Evolutionary conservation across 2,888 invertebrate genomes (phyloP).

Genomic region (Clanis bilineata): DNA sequence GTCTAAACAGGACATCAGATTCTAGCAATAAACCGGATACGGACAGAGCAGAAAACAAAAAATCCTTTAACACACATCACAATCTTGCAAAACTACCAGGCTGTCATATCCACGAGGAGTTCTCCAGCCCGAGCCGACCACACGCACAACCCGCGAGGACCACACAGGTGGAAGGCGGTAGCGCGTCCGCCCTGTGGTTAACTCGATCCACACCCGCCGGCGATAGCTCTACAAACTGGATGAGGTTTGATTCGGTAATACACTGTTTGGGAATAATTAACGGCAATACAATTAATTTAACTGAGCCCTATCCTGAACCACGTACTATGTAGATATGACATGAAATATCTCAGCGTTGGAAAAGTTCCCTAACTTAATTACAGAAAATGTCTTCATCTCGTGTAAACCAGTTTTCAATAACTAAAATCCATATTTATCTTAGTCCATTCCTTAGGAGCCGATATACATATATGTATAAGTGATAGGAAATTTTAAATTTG

Average conservation of each 20-base stretch:
- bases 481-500: no score
- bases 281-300: not conserved
- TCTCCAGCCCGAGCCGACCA: conserved; percentile 33
- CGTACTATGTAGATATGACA: not conserved
- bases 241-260: not conserved
- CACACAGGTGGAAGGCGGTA: conserved; percentile 64
- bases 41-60: no score
- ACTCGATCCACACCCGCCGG: conserved; percentile 34
- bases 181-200: conserved; percentile 45
- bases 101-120: conserved; percentile 17
- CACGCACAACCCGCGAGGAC: conserved; percentile 39
- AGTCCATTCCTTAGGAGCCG: no score
- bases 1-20: no score
- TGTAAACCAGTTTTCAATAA: no score
- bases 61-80: no score
- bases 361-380: no score
- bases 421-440: no score
- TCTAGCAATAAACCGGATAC: no score
- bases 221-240: conserved; percentile 17
- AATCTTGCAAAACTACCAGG: conserved; percentile 19
- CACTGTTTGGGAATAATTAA: not conserved
- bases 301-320: not conserved
- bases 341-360: no score
- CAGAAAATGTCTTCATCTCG: no score
- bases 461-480: no score